These are phyloP conservation scores for Xerus rutilus DNA, from an alignment of 2,797 vertebrate species.

Conservation along the genomic window DNA sequence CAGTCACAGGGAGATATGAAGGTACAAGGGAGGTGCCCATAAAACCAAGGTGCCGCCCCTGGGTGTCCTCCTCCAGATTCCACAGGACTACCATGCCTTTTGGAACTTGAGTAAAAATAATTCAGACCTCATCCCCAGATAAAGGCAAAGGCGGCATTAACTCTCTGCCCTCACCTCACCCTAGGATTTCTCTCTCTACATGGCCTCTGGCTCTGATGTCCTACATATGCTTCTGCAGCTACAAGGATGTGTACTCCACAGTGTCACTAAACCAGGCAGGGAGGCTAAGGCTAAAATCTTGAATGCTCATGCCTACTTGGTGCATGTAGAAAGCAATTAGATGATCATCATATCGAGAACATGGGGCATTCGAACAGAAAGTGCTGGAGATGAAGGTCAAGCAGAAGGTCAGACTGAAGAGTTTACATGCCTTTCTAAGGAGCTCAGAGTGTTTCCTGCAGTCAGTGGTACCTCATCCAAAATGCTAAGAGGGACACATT, in stretches of 20 bases:
- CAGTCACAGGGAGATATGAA: neutral
- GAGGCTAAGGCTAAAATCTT: neutral
- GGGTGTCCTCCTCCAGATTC: neutral
- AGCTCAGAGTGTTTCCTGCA: neutral
- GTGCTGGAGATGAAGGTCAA: neutral
- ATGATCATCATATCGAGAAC: neutral
- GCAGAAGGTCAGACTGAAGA: neutral
- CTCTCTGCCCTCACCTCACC: neutral
- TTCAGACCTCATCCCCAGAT: neutral
- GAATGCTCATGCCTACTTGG: neutral
- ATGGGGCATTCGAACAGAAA: neutral
- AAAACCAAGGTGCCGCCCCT: neutral
- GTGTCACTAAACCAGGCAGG: neutral
- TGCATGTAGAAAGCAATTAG: neutral
- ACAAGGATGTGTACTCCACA: too few relatives aligned
- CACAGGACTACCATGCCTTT: neutral
- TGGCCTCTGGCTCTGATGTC: neutral
- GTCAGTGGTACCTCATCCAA: neutral
- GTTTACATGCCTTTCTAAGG: neutral
- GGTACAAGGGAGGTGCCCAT: neutral
- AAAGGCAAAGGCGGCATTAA: neutral
- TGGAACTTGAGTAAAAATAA: neutral
- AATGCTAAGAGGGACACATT: neutral
- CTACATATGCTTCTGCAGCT: neutral
- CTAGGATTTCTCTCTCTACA: neutral